These are phyloP conservation scores for Dasypolia templi DNA, from an alignment of 2,888 invertebrate genomes.

Conservation along the genomic window DNA sequence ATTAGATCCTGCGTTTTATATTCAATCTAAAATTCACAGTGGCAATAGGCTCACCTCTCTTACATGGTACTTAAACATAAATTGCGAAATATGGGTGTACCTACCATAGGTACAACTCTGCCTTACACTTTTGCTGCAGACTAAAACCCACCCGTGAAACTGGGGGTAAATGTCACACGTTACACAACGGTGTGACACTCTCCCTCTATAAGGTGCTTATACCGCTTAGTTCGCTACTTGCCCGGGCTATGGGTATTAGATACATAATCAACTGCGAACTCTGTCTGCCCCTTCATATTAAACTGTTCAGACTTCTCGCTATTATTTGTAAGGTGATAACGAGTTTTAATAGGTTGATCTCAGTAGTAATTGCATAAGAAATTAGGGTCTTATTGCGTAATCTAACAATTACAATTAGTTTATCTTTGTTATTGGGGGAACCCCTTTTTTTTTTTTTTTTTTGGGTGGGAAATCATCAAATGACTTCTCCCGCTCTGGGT, in stretches of 20 bases:
- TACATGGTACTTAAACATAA: too few species aligned
- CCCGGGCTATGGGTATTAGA: slow-evolving; percentile 66
- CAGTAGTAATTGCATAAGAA: slow-evolving; percentile 12
- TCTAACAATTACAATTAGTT: slow-evolving; percentile 12
- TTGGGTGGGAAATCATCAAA: too few species aligned
- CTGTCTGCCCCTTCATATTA: slow-evolving; percentile 53
- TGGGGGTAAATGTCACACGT: too few species aligned
- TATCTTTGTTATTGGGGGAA: not conserved
- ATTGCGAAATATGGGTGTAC: too few species aligned
- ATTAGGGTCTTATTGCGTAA: not conserved
- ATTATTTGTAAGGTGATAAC: slow-evolving; percentile 48
- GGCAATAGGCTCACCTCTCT: too few species aligned
- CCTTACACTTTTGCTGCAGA: too few species aligned
- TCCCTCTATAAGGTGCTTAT: slow-evolving; percentile 59
- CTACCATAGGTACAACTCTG: too few species aligned
- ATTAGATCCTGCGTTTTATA: too few species aligned
- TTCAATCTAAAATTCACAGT: too few species aligned
- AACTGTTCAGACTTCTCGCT: slow-evolving; percentile 49
- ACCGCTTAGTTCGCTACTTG: slow-evolving; percentile 61
- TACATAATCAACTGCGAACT: slow-evolving; percentile 68
- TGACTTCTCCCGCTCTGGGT: too few species aligned
- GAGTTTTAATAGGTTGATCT: slow-evolving; percentile 53
- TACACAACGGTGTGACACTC: slow-evolving; percentile 43
- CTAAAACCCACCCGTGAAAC: too few species aligned
- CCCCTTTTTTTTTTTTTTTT: too few species aligned